Evolutionary conservation across 1,140 invertebrate species (phyloP).

Genomic region (Pteromalus puparum): DNA sequence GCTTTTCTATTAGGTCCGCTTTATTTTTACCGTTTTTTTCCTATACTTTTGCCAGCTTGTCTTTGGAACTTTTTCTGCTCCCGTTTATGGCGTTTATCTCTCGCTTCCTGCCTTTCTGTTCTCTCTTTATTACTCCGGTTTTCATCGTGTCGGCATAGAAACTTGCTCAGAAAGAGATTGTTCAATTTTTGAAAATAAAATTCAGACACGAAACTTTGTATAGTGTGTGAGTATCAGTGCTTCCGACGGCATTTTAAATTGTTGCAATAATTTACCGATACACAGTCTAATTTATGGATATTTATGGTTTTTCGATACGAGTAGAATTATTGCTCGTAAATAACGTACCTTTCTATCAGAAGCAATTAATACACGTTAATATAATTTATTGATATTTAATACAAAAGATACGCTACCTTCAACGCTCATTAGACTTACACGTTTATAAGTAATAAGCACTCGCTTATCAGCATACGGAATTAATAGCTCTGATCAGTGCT

Average conservation of each 20-base stretch:
- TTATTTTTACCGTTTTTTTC: neutral
- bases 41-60: too few species aligned
- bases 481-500: neutral
- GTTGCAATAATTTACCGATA: conserved; percentile 33
- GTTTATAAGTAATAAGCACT: neutral
- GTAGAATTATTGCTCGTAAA: conserved; percentile 42
- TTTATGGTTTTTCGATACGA: conserved; percentile 37
- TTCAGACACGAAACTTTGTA: neutral
- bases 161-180: neutral
- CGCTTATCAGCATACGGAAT: neutral
- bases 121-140: too few species aligned
- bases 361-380: conserved; percentile 34
- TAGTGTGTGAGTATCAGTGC: neutral
- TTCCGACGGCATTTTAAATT: neutral
- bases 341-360: conserved; percentile 15
- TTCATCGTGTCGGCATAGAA: too few species aligned
- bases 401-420: conserved; percentile 14
- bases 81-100: neutral
- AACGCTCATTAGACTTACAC: neutral
- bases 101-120: neutral
- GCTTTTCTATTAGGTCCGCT: conserved; percentile 18
- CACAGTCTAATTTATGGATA: conserved; percentile 19
- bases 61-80: neutral
- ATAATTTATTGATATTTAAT: conserved; percentile 37
- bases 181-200: neutral